phyloP scores from a whole-genome alignment of 2,888 invertebrate species.

The Drosophila leonis region DNA sequence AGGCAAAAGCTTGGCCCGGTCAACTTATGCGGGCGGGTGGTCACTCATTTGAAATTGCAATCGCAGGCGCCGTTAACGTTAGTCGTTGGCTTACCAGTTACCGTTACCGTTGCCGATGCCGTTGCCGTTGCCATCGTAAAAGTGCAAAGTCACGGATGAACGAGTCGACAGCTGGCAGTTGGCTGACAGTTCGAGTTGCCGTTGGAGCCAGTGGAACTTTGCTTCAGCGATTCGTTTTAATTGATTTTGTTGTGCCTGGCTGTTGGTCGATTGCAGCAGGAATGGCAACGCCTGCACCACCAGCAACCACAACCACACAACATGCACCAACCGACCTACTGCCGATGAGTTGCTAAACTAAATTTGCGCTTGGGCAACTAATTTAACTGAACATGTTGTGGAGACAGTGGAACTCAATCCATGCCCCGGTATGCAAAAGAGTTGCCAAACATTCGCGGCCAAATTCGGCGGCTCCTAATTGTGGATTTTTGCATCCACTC shows the following conservation, averaged over 20 bases:
- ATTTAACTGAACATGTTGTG: constrained; percentile 64
- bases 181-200: constrained; percentile 29
- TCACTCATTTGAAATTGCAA: constrained; percentile 43
- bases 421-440: constrained; percentile 61
- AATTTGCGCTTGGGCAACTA: constrained; percentile 72
- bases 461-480: constrained; percentile 69
- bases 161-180: constrained; percentile 47
- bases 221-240: constrained; percentile 79
- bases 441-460: constrained; percentile 75
- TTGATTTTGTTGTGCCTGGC: constrained; percentile 65
- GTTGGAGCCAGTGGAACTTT: constrained; percentile 64
- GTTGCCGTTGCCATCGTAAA: constrained; percentile 54
- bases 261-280: constrained; percentile 50
- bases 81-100: constrained; percentile 6
- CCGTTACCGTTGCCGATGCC: constrained; percentile 23
- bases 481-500: constrained; percentile 34
- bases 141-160: constrained; percentile 82
- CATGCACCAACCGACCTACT: constrained; percentile 2
- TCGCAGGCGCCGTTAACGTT: constrained; percentile 30
- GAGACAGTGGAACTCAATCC: constrained; percentile 48
- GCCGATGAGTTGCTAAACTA: constrained; percentile 45
- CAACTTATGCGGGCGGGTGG: constrained; percentile 56
- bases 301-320: constrained; percentile 3
- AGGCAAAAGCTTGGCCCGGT: constrained; percentile 24
- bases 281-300: constrained; percentile 40